Conservation (phyloP, 2,797 vertebrate genomes). For the Crenuchus spilurus region DNA sequence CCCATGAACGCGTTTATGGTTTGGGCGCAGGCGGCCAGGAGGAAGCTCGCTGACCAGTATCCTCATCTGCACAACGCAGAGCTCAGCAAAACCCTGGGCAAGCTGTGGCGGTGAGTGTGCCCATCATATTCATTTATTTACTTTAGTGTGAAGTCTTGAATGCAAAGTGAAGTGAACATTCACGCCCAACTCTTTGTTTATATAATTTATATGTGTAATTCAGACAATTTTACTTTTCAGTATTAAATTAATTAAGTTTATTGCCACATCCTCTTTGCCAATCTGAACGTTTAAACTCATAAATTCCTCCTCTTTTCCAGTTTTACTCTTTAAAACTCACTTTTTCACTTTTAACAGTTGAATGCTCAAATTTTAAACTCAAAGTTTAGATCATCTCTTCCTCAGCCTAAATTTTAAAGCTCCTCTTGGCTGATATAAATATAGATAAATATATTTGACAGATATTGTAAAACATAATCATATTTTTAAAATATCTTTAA, state of each 20-base stretch:
- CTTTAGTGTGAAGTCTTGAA: neutral
- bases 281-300: too few relatives aligned
- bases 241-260: too few relatives aligned
- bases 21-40: slow-evolving; percentile 92
- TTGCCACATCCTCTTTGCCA: too few relatives aligned
- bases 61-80: slow-evolving; percentile 96
- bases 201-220: too few relatives aligned
- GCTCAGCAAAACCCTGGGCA: slow-evolving; percentile 95
- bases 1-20: slow-evolving; percentile 96
- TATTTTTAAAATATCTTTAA: too few relatives aligned
- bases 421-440: neutral
- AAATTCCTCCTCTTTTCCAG: too few relatives aligned
- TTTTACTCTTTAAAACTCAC: neutral
- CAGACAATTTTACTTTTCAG: too few relatives aligned
- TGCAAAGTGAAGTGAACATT: neutral
- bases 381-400: neutral
- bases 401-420: neutral
- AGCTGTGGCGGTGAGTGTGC: slow-evolving; percentile 88
- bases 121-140: neutral
- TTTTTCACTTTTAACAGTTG: neutral
- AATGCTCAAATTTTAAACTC: neutral
- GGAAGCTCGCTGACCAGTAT: slow-evolving; percentile 93
- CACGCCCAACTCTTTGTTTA: too few relatives aligned
- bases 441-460: too few relatives aligned
- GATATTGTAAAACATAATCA: too few relatives aligned